Conservation (phyloP, 2,888 invertebrate genomes). For the Amitus sp. region DNA sequence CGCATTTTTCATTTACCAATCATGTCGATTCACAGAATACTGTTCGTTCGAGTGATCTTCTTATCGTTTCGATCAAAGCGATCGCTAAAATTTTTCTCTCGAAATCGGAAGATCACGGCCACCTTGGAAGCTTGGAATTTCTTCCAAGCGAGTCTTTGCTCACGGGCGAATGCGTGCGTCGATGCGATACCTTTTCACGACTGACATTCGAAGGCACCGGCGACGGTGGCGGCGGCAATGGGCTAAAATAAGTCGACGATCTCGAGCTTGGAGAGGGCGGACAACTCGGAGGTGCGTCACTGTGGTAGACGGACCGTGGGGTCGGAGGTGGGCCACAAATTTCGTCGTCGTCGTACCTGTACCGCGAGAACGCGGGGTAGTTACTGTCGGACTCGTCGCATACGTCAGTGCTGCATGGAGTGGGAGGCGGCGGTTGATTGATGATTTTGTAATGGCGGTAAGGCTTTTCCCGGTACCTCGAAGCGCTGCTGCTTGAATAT, state of each 20-base stretch:
- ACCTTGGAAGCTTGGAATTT: too few relatives aligned
- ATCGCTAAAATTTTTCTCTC: too few relatives aligned
- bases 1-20: not conserved
- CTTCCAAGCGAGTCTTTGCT: too few relatives aligned
- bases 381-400: constrained; percentile 89
- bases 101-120: too few relatives aligned
- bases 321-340: constrained; percentile 82
- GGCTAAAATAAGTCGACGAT: constrained; percentile 83
- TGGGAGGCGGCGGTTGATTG: constrained; percentile 90
- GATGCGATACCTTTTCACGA: constrained; percentile 25
- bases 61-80: too few relatives aligned
- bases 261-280: constrained; percentile 76
- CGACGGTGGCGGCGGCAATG: constrained; percentile 86
- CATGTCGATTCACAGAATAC: not conserved
- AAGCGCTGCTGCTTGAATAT: constrained; percentile 68
- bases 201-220: constrained; percentile 70
- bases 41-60: too few relatives aligned
- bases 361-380: constrained; percentile 68
- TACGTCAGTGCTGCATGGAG: constrained; percentile 94
- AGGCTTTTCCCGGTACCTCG: constrained; percentile 72
- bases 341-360: constrained; percentile 73
- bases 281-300: constrained; percentile 74
- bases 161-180: constrained; percentile 27
- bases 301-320: constrained; percentile 79
- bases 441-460: constrained; percentile 81